These are phyloP conservation scores for Aethina tumida DNA, from an alignment of 1,140 invertebrate genomes.

Conservation along the genomic window DNA sequence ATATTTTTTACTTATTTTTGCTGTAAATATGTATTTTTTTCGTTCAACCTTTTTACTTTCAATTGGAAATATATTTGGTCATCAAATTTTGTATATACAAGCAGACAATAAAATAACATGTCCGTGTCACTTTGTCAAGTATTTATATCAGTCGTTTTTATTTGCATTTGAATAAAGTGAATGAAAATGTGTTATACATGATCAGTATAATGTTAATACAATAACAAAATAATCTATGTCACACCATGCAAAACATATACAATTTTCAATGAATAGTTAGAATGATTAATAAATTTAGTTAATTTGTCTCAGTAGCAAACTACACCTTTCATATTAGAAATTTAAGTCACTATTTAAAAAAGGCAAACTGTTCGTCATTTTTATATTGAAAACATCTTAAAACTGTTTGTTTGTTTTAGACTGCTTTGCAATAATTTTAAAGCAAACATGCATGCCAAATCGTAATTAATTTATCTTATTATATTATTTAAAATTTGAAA, in stretches of 20 bases:
- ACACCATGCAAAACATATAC: conserved; percentile 13
- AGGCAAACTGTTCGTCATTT: conserved; percentile 15
- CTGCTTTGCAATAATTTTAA: conserved; percentile 8
- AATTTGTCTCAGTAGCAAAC: conserved; percentile 30
- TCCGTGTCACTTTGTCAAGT: background rate
- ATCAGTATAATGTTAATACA: conserved; percentile 9
- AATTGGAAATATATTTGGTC: conserved; percentile 3
- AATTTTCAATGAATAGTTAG: conserved; percentile 6
- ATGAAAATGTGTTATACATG: background rate
- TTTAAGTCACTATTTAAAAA: no score
- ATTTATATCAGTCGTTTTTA: conserved; percentile 10
- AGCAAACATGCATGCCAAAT: conserved; percentile 11
- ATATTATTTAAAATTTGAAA: conserved; percentile 12
- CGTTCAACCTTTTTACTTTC: background rate
- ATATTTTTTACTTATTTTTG: conserved; percentile 1
- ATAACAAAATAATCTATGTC: conserved; percentile 10
- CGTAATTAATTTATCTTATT: conserved; percentile 9
- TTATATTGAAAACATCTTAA: conserved; percentile 9
- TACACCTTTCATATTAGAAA: conserved; percentile 32
- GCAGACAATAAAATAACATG: background rate
- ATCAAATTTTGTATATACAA: background rate
- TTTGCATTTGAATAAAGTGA: conserved; percentile 24
- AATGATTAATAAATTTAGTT: conserved; percentile 12
- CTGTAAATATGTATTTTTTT: background rate
- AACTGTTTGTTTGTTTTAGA: conserved; percentile 13